A percentile compares a stretch with the other conserved stretches of the same genome.
Conservation (phyloP, 2,797 vertebrate genomes). For the Acridotheres tristis region DNA sequence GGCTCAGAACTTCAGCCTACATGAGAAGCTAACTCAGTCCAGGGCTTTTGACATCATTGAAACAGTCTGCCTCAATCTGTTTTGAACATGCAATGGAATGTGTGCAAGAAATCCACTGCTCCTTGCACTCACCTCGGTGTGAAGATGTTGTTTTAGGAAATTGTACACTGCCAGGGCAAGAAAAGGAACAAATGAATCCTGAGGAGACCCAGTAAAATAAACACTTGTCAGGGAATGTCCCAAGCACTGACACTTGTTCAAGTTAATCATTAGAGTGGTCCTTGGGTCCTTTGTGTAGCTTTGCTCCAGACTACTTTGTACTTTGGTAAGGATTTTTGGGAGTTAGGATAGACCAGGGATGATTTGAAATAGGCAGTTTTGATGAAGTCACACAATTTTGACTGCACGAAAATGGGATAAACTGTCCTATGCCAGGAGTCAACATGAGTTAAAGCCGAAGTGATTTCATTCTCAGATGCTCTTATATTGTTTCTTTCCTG, state of each 20-base stretch:
- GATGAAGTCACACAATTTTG: neutral
- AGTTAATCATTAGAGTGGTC: neutral
- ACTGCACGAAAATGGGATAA: neutral
- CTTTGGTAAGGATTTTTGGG: neutral
- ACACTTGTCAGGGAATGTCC: neutral
- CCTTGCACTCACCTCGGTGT: neutral
- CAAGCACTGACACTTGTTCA: neutral
- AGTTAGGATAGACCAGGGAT: neutral
- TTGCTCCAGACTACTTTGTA: neutral
- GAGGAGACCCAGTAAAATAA: neutral
- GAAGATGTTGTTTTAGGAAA: neutral
- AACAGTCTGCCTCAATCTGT: neutral
- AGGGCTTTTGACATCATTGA: neutral
- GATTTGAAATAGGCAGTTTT: neutral
- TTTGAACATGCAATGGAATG: neutral
- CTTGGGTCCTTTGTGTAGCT: neutral
- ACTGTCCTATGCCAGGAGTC: neutral
- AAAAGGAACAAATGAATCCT: neutral
- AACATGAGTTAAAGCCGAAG: neutral
- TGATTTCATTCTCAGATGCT: constrained; percentile 11
- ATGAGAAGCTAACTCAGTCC: neutral
- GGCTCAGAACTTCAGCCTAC: constrained; percentile 29
- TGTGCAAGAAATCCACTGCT: neutral
- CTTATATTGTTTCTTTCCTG: neutral
- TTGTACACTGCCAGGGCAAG: neutral